Evolutionary conservation across 2,888 invertebrate species (phyloP).

Genomic region (Chaetogeoica ovagalla): DNA sequence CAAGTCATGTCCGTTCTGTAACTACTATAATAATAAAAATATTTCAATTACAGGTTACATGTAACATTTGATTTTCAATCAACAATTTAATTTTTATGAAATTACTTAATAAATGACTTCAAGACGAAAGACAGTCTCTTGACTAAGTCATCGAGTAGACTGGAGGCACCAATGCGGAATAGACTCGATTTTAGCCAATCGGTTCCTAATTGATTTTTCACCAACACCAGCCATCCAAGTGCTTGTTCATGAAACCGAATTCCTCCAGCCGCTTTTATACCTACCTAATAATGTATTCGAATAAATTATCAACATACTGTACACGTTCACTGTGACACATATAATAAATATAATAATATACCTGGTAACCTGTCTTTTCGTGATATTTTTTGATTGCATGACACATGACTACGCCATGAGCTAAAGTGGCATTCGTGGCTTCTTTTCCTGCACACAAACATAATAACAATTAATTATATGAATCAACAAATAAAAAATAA

Average conservation of each 20-base stretch:
- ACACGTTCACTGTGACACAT: too few relatives aligned
- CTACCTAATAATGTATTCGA: conserved; percentile 68
- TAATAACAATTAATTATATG: background rate
- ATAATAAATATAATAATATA: conserved; percentile 57
- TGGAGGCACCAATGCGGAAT: conserved; percentile 94
- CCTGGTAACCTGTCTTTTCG: conserved; percentile 71
- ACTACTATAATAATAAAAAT: background rate
- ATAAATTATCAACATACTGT: too few relatives aligned
- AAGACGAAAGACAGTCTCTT: conserved; percentile 39
- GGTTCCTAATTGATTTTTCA: conserved; percentile 81
- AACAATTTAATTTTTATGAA: background rate
- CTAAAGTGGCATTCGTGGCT: conserved; percentile 87
- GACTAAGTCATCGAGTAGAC: conserved; percentile 78
- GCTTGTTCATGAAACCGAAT: conserved; percentile 84
- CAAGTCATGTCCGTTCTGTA: background rate
- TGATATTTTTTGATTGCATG: conserved; percentile 83
- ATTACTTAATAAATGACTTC: conserved; percentile 9
- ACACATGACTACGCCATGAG: conserved; percentile 91
- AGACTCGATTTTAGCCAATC: conserved; percentile 80
- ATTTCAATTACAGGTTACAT: background rate
- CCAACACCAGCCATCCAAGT: conserved; percentile 80
- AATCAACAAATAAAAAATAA: background rate
- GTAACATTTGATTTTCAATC: background rate
- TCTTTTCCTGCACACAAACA: conserved; percentile 73
- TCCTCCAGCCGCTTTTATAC: conserved; percentile 97